A percentile compares a stretch with the other conserved stretches of the same genome.
Evolutionary conservation across 2,797 vertebrate species (phyloP).

Genomic region (Tinamus major): DNA sequence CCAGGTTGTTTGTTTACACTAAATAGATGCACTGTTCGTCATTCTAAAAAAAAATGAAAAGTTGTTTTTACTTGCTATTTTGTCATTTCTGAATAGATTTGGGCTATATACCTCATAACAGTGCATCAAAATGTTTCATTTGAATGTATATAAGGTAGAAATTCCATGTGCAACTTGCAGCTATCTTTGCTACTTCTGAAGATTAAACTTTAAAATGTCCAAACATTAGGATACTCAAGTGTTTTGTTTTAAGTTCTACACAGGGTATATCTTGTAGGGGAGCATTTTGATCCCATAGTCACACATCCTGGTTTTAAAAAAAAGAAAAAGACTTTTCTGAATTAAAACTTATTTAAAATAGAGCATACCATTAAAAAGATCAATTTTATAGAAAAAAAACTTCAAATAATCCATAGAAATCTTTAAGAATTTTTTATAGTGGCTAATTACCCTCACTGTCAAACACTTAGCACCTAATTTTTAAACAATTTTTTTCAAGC

Average conservation of each 20-base stretch:
- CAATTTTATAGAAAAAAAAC: not conserved
- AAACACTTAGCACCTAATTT: conserved; percentile 2
- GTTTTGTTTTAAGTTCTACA: not conserved
- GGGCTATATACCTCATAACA: not conserved
- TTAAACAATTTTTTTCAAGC: conserved; percentile 12
- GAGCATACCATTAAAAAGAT: not conserved
- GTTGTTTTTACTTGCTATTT: not conserved
- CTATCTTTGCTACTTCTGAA: not conserved
- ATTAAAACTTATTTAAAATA: not conserved
- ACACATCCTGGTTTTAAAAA: not conserved
- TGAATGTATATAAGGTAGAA: not conserved
- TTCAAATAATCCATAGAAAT: not conserved
- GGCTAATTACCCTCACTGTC: not conserved
- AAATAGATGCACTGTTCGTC: not conserved
- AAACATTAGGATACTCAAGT: not conserved
- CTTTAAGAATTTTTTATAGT: not conserved
- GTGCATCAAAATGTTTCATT: not conserved
- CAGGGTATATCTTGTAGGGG: not conserved
- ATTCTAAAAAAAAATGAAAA: not conserved
- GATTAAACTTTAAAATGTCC: not conserved
- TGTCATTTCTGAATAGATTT: not conserved
- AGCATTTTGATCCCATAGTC: not conserved
- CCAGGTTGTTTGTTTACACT: not conserved
- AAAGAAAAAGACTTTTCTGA: not conserved
- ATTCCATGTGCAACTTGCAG: not conserved